phyloP scores from a whole-genome alignment of 2,888 invertebrate genomes.

The Eupithecia vulgata region DNA sequence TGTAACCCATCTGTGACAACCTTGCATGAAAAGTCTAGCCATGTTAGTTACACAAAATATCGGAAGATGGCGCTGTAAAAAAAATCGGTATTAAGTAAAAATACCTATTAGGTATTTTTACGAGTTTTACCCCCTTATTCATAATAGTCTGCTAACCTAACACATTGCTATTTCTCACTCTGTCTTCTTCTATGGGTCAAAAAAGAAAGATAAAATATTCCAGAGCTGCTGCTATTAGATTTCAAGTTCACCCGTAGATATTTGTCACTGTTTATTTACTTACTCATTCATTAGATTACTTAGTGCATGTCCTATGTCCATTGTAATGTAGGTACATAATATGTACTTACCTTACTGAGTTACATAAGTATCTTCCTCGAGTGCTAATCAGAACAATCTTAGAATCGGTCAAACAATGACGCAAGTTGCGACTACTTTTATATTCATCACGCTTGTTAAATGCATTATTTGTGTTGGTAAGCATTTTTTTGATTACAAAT shows the following conservation, averaged over 20 bases:
- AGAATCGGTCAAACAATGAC: constrained; percentile 43
- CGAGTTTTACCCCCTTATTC: too few species aligned
- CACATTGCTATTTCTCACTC: too few species aligned
- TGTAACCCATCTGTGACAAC: too few species aligned
- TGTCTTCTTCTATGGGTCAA: too few species aligned
- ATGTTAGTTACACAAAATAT: neutral
- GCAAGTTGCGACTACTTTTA: constrained; percentile 34
- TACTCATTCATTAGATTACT: constrained; percentile 1
- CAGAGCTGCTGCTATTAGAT: neutral
- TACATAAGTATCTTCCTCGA: neutral
- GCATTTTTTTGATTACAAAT: too few species aligned
- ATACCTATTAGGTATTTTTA: too few species aligned
- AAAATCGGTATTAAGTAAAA: too few species aligned
- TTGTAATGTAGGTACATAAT: neutral
- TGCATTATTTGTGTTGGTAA: constrained; percentile 37
- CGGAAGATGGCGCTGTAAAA: neutral
- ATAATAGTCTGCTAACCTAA: too few species aligned
- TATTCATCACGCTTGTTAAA: constrained; percentile 31
- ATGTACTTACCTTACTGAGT: neutral
- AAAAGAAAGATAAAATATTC: neutral
- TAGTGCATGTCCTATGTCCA: constrained; percentile 1
- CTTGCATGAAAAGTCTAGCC: neutral
- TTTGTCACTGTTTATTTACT: neutral
- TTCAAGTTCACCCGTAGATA: neutral
- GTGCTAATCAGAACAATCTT: constrained; percentile 25